Base-by-base conservation (phyloP, 2,888 invertebrate species). In the Oscheius sp. region DNA sequence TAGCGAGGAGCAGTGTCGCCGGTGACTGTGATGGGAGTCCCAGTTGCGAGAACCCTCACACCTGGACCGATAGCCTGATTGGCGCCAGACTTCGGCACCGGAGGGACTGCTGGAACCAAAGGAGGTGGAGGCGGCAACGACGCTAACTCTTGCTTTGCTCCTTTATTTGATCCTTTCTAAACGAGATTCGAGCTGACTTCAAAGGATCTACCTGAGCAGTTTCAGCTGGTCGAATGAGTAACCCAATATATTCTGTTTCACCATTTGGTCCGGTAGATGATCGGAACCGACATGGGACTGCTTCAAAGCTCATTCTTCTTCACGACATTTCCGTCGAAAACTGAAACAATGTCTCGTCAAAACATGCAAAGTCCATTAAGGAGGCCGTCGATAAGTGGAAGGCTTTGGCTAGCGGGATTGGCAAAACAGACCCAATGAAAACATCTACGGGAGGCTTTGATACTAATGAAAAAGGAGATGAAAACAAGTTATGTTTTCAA, bases 271-370 rank as follows among this genome's bases (percentile, higher is more conserved):
- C 72, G 37, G 27, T 10, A 37, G 31, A 45, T 37, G 68, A 69
- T 31, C 65, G 70, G 20, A 75, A 52, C 64, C 73, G 61, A 57
- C 75, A 75, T n/a, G 75, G 75, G 50, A 73, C 69, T 76, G 88
- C 89, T 66, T 90, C 90, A 29, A 82, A 77, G 46, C 90, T 90
- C 72, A 90, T 71, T 52, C 29, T 50, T 45, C 45, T 39, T 27
- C 39, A 20, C 42, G 45, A 67, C 55, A 46, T 65, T 48, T 23
- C 29, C 39, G 37, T 15, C 17, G 27, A 37, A 29, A 20, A 23
- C 37, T 33, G 33, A 55, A 55, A 23, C 23, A 20, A 37, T 37
- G 37, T 37, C 37, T 37, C n/a, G n/a, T n/a, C n/a, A n/a, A n/a
- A n/a, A n/a, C n/a, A n/a, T n/a, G n/a, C n/a, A n/a, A n/a, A n/a